These are phyloP conservation scores for Phragmatobia fuliginosa DNA, from an alignment of 2,888 invertebrate genomes.

Conservation along the genomic window DNA sequence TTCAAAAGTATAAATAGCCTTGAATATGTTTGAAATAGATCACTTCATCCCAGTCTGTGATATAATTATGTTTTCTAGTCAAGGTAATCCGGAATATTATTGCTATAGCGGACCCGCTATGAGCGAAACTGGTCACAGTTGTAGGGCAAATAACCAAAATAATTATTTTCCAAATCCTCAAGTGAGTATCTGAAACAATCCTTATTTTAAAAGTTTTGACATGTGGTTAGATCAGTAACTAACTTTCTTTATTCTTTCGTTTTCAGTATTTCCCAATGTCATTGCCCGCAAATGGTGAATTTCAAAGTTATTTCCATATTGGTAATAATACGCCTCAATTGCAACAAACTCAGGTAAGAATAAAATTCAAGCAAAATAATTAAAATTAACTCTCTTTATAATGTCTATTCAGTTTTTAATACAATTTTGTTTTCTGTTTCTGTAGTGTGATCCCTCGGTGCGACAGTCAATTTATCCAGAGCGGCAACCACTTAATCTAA, in stretches of 20 bases:
- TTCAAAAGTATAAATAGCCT: no score
- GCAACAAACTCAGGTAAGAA: constrained; percentile 3
- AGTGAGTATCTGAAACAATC: not conserved
- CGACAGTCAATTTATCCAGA: constrained; percentile 20
- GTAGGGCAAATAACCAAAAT: no score
- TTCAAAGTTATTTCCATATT: not conserved
- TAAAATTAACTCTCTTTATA: no score
- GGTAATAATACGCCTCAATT: not conserved
- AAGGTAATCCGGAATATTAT: no score
- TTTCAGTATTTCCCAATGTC: not conserved
- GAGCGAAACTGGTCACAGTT: no score
- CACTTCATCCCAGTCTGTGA: no score
- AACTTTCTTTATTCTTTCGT: not conserved
- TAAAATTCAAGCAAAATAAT: not conserved
- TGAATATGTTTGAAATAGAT: no score
- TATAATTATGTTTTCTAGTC: no score
- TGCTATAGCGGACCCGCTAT: no score
- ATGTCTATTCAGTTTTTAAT: not conserved
- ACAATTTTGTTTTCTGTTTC: constrained; percentile 8
- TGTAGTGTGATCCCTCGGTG: constrained; percentile 27
- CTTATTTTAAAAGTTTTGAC: not conserved
- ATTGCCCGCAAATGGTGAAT: not conserved
- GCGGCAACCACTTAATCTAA: constrained; percentile 8
- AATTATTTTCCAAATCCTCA: no score
- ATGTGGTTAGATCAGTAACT: not conserved